These are phyloP conservation scores for Oriolus oriolus DNA, from an alignment of 2,113 vertebrate genomes.

Conservation along the genomic window DNA sequence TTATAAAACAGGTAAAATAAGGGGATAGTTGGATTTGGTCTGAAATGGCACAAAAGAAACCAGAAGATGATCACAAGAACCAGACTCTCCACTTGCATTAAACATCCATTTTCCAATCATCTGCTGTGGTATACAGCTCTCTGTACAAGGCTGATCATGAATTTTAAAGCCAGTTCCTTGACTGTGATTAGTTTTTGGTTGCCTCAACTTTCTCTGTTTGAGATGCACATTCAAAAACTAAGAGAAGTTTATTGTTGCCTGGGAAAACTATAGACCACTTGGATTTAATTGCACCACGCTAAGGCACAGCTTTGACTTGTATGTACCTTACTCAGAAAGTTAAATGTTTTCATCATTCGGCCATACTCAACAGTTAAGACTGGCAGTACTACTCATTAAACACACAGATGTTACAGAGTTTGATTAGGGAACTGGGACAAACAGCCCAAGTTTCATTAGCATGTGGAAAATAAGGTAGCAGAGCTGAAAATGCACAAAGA, in stretches of 20 bases:
- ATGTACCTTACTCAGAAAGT: conserved; percentile 36
- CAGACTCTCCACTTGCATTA: not conserved
- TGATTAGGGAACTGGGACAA: not conserved
- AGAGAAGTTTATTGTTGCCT: conserved; percentile 12
- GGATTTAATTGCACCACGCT: conserved; percentile 46
- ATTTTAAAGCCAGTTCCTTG: not conserved
- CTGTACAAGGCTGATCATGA: not conserved
- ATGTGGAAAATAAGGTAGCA: conserved; percentile 42
- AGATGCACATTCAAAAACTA: conserved; percentile 3
- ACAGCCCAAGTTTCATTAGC: conserved; percentile 14
- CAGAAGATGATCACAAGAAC: not conserved
- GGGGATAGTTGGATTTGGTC: not conserved
- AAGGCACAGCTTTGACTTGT: conserved; percentile 44
- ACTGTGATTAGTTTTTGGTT: not conserved
- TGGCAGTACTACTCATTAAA: conserved; percentile 43
- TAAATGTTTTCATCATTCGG: conserved; percentile 63
- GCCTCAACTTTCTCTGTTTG: not conserved
- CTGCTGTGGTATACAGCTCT: not conserved
- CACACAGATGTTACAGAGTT: conserved; percentile 63
- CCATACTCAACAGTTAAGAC: conserved; percentile 28
- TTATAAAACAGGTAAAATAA: not conserved
- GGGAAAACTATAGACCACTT: conserved; percentile 23
- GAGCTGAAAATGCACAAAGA: not conserved
- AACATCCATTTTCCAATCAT: not conserved
- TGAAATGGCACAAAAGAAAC: not conserved